These are phyloP conservation scores for Ianthella basta DNA, from an alignment of 37 sponge, comb jelly and placozoan species.

Conservation along the genomic window DNA sequence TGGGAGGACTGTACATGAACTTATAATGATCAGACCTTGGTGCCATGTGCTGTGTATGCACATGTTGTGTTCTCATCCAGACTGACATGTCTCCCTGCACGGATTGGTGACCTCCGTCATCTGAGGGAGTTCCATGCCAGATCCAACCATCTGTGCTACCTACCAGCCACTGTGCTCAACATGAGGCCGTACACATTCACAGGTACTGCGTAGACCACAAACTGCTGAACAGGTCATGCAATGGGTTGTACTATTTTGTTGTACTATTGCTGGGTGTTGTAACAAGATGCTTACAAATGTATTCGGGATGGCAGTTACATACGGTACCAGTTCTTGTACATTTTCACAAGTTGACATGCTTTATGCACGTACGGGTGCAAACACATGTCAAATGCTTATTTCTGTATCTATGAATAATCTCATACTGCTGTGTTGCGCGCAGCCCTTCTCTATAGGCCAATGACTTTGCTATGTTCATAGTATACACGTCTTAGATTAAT, in stretches of 20 bases:
- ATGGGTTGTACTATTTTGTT: too few relatives aligned
- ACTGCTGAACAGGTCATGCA: background rate
- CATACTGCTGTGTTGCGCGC: too few relatives aligned
- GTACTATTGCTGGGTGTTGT: background rate
- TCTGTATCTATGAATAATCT: too few relatives aligned
- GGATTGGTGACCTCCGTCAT: conserved; percentile 52
- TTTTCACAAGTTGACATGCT: too few relatives aligned
- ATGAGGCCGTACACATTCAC: conserved; percentile 75
- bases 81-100: conserved; percentile 47
- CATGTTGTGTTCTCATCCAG: conserved; percentile 33
- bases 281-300: background rate
- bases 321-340: too few relatives aligned
- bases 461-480: too few relatives aligned
- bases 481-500: too few relatives aligned
- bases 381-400: too few relatives aligned
- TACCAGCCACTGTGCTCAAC: conserved; percentile 57
- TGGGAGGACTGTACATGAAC: too few relatives aligned
- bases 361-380: too few relatives aligned
- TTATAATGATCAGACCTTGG: background rate
- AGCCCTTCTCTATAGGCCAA: too few relatives aligned
- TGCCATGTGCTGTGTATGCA: background rate
- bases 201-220: conserved; percentile 24
- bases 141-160: conserved; percentile 54
- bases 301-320: too few relatives aligned
- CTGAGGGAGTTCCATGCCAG: conserved; percentile 76